Evolutionary conservation across 1,140 invertebrate genomes (phyloP).

Genomic region (Neotoxoptera formosana): DNA sequence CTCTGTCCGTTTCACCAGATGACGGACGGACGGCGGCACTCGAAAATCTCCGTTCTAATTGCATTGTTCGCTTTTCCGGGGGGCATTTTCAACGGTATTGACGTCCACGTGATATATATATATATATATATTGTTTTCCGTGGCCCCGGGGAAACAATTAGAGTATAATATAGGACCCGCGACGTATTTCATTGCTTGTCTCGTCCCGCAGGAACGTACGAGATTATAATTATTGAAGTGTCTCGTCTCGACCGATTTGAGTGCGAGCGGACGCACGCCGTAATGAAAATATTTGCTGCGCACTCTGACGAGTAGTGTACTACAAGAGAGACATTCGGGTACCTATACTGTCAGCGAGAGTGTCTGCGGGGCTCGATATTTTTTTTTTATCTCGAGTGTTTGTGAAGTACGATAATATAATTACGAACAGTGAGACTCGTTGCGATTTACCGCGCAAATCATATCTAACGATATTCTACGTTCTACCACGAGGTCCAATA

Average conservation of each 20-base stretch:
- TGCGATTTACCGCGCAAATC: too few relatives aligned
- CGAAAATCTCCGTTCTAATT: conserved; percentile 47
- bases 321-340: not conserved
- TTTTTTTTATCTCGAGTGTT: not conserved
- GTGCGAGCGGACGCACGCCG: not conserved
- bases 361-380: not conserved
- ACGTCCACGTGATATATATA: conserved; percentile 15
- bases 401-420: too few relatives aligned
- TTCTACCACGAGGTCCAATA: too few relatives aligned
- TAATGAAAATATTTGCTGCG: conserved; percentile 31
- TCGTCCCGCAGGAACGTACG: not conserved
- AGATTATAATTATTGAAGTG: conserved; percentile 30
- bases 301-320: not conserved
- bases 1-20: conserved; percentile 32
- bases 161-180: not conserved
- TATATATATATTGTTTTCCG: not conserved
- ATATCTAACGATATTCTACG: too few relatives aligned
- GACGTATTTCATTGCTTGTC: not conserved
- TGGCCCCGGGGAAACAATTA: conserved; percentile 50
- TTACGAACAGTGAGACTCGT: too few relatives aligned
- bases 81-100: conserved; percentile 33
- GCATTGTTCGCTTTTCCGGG: conserved; percentile 48
- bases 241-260: not conserved
- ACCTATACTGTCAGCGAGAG: not conserved
- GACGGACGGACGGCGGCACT: conserved; percentile 29